Conservation (phyloP, 1,140 invertebrate genomes). For the Helicorthomorpha holstii region DNA sequence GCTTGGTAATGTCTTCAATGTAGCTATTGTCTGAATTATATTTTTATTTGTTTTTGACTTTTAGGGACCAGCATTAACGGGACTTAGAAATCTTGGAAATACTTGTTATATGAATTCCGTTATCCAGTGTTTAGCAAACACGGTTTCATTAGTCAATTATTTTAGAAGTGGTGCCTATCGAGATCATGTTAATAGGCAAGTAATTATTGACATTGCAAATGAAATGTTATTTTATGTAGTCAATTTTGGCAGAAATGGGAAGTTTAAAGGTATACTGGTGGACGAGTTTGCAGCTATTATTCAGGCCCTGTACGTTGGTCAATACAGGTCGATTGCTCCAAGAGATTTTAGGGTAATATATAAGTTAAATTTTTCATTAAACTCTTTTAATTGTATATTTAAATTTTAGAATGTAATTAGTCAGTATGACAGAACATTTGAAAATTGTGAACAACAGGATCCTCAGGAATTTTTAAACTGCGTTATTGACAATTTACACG, state of each 20-base stretch:
- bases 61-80: slow-evolving; percentile 19
- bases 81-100: slow-evolving; percentile 37
- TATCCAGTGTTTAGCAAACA: slow-evolving; percentile 54
- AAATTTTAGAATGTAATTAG: slow-evolving; percentile 39
- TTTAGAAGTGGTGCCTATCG: slow-evolving; percentile 31
- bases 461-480: slow-evolving; percentile 87
- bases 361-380: no score
- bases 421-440: slow-evolving; percentile 56
- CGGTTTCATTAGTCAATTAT: slow-evolving; percentile 50
- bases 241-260: slow-evolving; percentile 1
- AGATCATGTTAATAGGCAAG: slow-evolving; percentile 11
- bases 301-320: slow-evolving; percentile 50
- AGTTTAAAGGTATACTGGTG: slow-evolving; percentile 39
- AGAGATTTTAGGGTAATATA: slow-evolving; percentile 50
- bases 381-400: neutral
- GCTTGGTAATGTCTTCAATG: slow-evolving; percentile 9
- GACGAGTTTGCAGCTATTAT: slow-evolving; percentile 57
- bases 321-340: slow-evolving; percentile 57
- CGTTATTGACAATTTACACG: slow-evolving; percentile 75
- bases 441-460: slow-evolving; percentile 75
- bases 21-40: slow-evolving; percentile 25
- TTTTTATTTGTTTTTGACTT: slow-evolving; percentile 13
- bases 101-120: slow-evolving; percentile 43
- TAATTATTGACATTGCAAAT: neutral
- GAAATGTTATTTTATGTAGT: neutral